A percentile compares a stretch with the other conserved stretches of the same genome.
Evolutionary conservation across 2,113 vertebrate genomes (phyloP).

Genomic region (Mungos mungo): DNA sequence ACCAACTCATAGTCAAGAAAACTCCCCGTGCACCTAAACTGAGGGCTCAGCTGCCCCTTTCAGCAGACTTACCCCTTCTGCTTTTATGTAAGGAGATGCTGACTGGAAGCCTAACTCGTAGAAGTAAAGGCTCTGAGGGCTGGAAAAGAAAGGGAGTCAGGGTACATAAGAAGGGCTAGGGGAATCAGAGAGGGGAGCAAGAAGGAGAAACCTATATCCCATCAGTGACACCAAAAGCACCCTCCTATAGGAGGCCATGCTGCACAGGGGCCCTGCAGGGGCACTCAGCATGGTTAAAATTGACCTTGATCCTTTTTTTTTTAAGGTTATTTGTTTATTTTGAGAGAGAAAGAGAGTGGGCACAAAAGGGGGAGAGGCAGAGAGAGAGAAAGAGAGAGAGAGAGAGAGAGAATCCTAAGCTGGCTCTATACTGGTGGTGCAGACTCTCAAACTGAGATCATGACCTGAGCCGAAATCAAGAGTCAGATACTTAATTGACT

Average conservation of each 20-base stretch:
- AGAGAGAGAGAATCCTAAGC: too few species aligned
- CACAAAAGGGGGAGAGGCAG: too few species aligned
- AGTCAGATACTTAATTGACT: too few species aligned
- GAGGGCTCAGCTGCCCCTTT: not conserved
- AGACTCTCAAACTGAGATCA: too few species aligned
- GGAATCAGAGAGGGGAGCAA: not conserved
- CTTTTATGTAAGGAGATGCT: not conserved
- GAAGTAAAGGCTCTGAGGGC: not conserved
- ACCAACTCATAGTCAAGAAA: not conserved
- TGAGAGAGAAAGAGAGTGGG: too few species aligned
- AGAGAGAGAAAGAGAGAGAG: too few species aligned
- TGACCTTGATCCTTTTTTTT: not conserved
- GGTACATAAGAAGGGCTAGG: too few species aligned
- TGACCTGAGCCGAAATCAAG: too few species aligned
- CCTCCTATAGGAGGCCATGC: not conserved
- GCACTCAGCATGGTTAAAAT: not conserved
- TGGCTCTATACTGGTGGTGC: too few species aligned
- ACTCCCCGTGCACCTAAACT: not conserved
- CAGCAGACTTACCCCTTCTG: not conserved
- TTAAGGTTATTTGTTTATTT: too few species aligned
- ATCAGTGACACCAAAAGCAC: not conserved
- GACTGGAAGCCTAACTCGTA: not conserved
- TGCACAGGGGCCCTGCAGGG: not conserved
- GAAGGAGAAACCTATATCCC: not conserved
- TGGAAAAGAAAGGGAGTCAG: not conserved